Evolutionary conservation across 2,797 vertebrate species (phyloP).

Genomic region (Pangasius krempfi): DNA sequence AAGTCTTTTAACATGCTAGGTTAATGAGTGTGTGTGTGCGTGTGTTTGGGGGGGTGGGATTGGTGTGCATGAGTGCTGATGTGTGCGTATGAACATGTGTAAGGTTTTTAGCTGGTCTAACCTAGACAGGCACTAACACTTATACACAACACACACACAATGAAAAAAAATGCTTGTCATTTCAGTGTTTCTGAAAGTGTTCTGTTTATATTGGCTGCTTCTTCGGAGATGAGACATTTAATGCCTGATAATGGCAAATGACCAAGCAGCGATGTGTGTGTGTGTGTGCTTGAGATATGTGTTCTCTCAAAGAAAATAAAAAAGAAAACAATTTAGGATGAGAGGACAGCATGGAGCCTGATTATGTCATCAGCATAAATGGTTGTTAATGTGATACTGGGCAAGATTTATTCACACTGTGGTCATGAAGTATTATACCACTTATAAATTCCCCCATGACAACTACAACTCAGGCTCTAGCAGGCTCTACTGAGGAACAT

Average conservation of each 20-base stretch:
- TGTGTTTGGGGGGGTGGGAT: neutral
- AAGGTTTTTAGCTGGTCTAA: neutral
- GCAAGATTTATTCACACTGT: constrained; percentile 71
- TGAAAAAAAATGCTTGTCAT: neutral
- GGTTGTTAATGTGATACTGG: constrained; percentile 80
- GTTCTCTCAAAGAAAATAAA: constrained; percentile 71
- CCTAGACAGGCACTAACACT: neutral
- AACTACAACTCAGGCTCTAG: constrained; percentile 43
- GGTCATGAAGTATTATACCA: constrained; percentile 60
- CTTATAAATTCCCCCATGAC: constrained; percentile 15
- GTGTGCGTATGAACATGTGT: constrained; percentile 8
- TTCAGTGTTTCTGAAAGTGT: neutral
- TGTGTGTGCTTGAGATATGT: constrained; percentile 59
- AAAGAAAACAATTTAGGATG: constrained; percentile 79
- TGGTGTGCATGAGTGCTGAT: neutral
- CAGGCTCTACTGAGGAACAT: constrained; percentile 6
- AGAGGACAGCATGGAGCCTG: constrained; percentile 75
- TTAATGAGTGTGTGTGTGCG: constrained; percentile 19
- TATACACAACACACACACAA: neutral
- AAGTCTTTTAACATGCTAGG: constrained; percentile 48
- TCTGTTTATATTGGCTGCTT: constrained; percentile 62
- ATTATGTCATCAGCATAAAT: constrained; percentile 83
- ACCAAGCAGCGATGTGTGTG: constrained; percentile 49
- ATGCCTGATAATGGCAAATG: constrained; percentile 75
- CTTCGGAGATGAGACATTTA: constrained; percentile 78